A percentile compares a stretch with the other conserved stretches of the same genome.
Conservation (phyloP, 2,888 invertebrate genomes). For the Apamea epomidion region DNA sequence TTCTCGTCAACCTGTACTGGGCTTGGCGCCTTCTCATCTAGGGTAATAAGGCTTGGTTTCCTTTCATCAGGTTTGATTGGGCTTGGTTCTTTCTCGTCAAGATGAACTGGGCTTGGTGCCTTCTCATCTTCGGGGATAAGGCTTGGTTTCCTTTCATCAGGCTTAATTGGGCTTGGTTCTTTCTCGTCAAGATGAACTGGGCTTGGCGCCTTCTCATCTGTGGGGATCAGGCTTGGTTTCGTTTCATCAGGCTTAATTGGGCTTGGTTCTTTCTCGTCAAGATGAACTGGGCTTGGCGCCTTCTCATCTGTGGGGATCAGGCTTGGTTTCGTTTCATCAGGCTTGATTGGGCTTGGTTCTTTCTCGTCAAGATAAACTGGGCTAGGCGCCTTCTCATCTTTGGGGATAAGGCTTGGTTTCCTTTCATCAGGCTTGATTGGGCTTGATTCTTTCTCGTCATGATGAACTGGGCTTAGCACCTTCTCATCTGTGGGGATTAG, state of each 20-base stretch:
- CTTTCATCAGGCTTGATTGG: neutral
- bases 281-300: neutral
- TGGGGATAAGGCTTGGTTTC: fast-evolving
- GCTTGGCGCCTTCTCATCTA: neutral
- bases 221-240: neutral
- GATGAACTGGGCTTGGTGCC: neutral
- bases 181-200: neutral
- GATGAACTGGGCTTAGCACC: neutral
- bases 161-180: neutral
- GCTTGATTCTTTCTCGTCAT: neutral
- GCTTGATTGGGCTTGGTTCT: no score
- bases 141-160: neutral
- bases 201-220: neutral
- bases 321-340: no score
- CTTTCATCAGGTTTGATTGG: no score
- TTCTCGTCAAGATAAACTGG: neutral
- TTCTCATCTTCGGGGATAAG: neutral
- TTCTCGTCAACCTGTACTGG: neutral
- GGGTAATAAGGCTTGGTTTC: no score
- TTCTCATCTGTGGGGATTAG: neutral
- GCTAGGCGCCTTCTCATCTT: neutral
- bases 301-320: no score
- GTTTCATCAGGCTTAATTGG: neutral
- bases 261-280: neutral
- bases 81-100: neutral